phyloP scores from a whole-genome alignment of 2,113 vertebrate species.

The Empidonax traillii region DNA sequence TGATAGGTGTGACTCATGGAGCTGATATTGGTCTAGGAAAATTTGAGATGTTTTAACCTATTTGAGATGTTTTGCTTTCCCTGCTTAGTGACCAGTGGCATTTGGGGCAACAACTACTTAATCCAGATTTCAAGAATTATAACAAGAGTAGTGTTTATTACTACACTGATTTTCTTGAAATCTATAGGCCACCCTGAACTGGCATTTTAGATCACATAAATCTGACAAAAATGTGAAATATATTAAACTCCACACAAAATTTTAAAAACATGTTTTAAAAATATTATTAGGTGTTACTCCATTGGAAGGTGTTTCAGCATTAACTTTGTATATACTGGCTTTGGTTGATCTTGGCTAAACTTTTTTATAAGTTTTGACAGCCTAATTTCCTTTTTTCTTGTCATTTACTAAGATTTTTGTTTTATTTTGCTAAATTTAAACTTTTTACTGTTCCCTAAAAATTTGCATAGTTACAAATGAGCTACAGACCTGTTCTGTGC shows the following conservation, averaged over 20 bases:
- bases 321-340: neutral
- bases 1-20: neutral
- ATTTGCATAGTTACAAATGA: neutral
- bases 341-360: neutral
- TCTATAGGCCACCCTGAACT: neutral
- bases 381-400: conserved; percentile 23
- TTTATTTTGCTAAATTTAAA: conserved; percentile 1
- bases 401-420: neutral
- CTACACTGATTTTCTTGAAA: neutral
- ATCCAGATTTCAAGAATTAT: neutral
- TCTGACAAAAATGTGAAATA: neutral
- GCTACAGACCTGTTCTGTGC: neutral
- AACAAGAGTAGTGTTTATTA: neutral
- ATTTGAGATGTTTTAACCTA: neutral
- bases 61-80: neutral
- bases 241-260: neutral
- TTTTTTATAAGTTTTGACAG: neutral
- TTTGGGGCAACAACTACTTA: neutral
- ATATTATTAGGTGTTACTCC: neutral
- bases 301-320: neutral
- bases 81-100: neutral
- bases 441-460: neutral
- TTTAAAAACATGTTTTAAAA: neutral
- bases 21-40: neutral
- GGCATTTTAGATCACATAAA: neutral